Conservation (phyloP, 2,797 vertebrate species). For the Falco novaeseelandiae region DNA sequence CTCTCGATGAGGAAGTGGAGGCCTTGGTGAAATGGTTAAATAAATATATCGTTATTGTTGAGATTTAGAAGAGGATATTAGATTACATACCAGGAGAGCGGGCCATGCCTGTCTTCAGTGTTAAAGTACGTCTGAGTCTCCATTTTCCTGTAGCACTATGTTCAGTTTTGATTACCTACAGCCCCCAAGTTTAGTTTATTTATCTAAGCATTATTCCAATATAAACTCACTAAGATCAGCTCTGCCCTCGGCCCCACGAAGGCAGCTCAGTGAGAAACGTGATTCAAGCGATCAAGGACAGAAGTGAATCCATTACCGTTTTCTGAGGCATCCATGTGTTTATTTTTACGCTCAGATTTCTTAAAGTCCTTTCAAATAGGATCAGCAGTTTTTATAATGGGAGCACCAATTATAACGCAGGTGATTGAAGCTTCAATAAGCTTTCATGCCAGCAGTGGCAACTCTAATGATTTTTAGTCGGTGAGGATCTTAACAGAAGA, state of each 20-base stretch:
- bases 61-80: slow-evolving; percentile 77
- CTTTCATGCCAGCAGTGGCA: background rate
- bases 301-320: slow-evolving; percentile 15
- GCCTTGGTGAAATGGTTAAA: slow-evolving; percentile 73
- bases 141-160: slow-evolving; percentile 53
- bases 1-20: background rate
- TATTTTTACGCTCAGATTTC: slow-evolving; percentile 22
- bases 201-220: slow-evolving; percentile 68
- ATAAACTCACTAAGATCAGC: slow-evolving; percentile 52
- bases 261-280: slow-evolving; percentile 19
- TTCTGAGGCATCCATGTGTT: background rate
- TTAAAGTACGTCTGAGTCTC: slow-evolving; percentile 58
- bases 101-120: slow-evolving; percentile 55
- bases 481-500: background rate
- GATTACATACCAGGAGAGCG: slow-evolving; percentile 69
- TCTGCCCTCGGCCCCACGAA: background rate
- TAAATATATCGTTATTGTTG: slow-evolving; percentile 73
- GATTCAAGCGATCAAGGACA: background rate
- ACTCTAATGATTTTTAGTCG: background rate
- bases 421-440: background rate
- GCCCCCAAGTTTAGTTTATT: slow-evolving; percentile 60
- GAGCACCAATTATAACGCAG: background rate
- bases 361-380: slow-evolving; percentile 13
- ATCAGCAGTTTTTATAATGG: slow-evolving; percentile 17
- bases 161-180: slow-evolving; percentile 67